A percentile compares a stretch with the other conserved stretches of the same genome.
phyloP scores from a whole-genome alignment of 2,888 invertebrate genomes.

The Ochlodes sylvanus region DNA sequence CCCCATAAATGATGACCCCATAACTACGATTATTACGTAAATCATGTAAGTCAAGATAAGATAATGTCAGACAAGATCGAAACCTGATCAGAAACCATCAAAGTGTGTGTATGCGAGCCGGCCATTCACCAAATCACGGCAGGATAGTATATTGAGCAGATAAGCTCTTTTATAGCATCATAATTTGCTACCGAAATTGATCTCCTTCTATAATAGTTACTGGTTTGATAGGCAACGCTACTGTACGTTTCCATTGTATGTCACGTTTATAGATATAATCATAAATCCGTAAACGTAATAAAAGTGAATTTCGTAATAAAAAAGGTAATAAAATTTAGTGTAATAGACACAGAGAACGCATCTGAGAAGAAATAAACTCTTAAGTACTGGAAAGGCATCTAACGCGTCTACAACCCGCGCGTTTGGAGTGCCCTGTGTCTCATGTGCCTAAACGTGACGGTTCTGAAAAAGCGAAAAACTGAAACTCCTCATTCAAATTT shows the following conservation, averaged over 20 bases:
- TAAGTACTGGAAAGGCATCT: too few species aligned
- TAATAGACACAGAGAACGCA: too few species aligned
- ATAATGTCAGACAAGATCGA: conserved; percentile 24
- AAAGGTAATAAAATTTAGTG: too few species aligned
- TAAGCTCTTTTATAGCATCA: conserved; percentile 32
- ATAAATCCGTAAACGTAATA: too few species aligned
- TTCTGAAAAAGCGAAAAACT: too few species aligned
- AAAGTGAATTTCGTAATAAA: too few species aligned
- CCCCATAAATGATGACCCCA: neutral
- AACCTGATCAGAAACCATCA: conserved; percentile 25
- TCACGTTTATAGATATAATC: neutral
- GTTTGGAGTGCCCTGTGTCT: too few species aligned
- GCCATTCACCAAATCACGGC: conserved; percentile 16
- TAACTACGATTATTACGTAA: conserved; percentile 26
- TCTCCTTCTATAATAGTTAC: conserved; percentile 34
- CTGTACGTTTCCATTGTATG: neutral
- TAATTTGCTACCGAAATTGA: conserved; percentile 37
- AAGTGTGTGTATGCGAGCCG: conserved; percentile 17
- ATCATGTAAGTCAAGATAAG: conserved; percentile 19
- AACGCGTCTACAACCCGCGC: too few species aligned
- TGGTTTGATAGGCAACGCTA: conserved; percentile 21
- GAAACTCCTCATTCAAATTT: too few species aligned
- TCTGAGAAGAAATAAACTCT: too few species aligned
- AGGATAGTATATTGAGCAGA: conserved; percentile 23
- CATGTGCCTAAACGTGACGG: too few species aligned